phyloP scores from a whole-genome alignment of 2,113 vertebrate genomes.

The Forbesichthys agassizii region DNA sequence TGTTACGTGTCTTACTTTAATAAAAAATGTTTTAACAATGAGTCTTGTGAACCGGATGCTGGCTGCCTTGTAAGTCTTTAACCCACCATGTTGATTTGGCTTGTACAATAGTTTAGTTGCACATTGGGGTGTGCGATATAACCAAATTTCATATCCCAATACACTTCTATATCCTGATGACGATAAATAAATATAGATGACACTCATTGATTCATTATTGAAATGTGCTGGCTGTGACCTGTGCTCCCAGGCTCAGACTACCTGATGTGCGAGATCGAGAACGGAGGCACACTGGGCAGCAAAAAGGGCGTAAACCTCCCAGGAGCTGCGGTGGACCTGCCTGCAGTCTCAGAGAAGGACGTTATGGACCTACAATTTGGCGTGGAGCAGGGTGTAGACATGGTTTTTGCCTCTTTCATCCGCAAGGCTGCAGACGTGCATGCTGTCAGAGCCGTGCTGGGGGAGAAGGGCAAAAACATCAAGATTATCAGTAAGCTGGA shows the following conservation, averaged over 20 bases:
- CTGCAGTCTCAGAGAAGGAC: constrained; percentile 93
- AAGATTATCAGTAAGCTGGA: constrained; percentile 99
- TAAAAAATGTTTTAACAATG: no score
- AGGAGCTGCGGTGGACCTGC: constrained; percentile 91
- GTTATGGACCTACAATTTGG: constrained; percentile 90
- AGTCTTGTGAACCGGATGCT: no score
- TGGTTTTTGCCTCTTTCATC: constrained; percentile 98
- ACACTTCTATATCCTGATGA: no score
- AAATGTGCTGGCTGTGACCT: no score
- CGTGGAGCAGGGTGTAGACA: constrained; percentile 90
- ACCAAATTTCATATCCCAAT: no score
- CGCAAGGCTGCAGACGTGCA: constrained; percentile 92
- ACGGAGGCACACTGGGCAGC: constrained; percentile 90
- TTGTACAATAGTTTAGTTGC: no score
- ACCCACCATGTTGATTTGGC: no score
- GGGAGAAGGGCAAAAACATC: constrained; percentile 95
- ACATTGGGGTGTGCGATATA: no score
- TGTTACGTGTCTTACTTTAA: no score
- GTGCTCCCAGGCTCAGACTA: constrained; percentile 80
- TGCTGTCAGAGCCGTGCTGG: constrained; percentile 90
- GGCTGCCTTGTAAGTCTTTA: no score
- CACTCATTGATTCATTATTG: no score
- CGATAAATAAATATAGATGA: no score
- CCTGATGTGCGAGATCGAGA: constrained; percentile 88
- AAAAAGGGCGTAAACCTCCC: constrained; percentile 98